A percentile compares a stretch with the other conserved stretches of the same genome.
phyloP scores from a whole-genome alignment of 2,888 invertebrate genomes.

The Spatulosminthurus flaviceps region DNA sequence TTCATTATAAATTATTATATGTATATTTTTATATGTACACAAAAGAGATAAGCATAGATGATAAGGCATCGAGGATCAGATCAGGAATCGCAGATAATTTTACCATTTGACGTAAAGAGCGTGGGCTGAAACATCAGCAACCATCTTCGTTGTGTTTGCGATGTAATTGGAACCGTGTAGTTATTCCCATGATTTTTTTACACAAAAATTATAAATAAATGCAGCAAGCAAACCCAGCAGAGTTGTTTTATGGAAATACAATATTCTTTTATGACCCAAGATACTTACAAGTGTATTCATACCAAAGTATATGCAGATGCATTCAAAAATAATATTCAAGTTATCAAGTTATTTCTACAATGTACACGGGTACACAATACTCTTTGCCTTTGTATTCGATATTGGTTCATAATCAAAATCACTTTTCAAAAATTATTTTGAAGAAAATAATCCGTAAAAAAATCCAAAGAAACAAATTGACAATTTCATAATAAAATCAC shows the following conservation, averaged over 20 bases:
- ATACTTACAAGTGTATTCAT: not conserved
- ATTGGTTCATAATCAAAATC: too few species aligned
- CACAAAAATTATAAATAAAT: not conserved
- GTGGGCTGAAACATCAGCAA: constrained; percentile 9
- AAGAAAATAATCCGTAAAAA: too few species aligned
- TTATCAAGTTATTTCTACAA: too few species aligned
- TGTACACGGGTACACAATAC: not conserved
- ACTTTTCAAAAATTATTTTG: too few species aligned
- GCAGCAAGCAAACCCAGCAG: not conserved
- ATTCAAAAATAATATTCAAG: not conserved
- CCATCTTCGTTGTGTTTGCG: not conserved
- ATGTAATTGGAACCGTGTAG: constrained; percentile 14
- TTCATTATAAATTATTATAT: too few species aligned
- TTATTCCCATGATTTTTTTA: not conserved
- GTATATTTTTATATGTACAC: too few species aligned
- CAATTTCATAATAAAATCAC: too few species aligned
- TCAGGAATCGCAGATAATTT: constrained; percentile 7
- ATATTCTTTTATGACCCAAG: constrained; percentile 6
- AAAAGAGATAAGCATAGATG: too few species aligned
- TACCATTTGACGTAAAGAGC: not conserved
- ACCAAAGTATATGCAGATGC: not conserved
- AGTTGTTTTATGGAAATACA: constrained; percentile 2
- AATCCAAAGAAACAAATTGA: too few species aligned
- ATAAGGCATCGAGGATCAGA: not conserved
- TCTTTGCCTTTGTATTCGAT: too few species aligned